Evolutionary conservation across 2,888 invertebrate species (phyloP).

Genomic region (Chrysolina haemoptera): DNA sequence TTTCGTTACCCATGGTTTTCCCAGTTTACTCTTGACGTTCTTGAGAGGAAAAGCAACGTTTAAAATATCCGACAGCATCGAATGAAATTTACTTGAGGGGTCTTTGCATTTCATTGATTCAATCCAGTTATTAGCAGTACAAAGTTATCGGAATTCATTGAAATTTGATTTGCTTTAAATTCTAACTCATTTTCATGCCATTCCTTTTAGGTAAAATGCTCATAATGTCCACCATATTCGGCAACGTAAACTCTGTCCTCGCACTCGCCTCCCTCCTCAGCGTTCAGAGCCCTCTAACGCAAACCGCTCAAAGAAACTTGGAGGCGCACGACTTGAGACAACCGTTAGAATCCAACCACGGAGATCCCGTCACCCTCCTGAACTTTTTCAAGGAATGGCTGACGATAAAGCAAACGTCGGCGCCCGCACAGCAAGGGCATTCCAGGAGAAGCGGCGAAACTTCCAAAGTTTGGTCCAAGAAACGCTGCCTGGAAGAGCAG

Average conservation of each 20-base stretch:
- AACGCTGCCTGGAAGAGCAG: conserved; percentile 95
- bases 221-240: conserved; percentile 90
- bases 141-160: too few relatives aligned
- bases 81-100: too few relatives aligned
- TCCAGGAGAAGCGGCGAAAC: conserved; percentile 56
- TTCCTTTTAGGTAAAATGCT: conserved; percentile 86
- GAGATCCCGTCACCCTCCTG: conserved; percentile 93
- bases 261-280: conserved; percentile 93
- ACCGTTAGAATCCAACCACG: conserved; percentile 92
- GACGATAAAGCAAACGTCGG: conserved; percentile 76
- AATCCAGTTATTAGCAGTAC: too few relatives aligned
- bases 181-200: background rate
- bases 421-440: conserved; percentile 50
- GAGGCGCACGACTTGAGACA: conserved; percentile 86
- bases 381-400: conserved; percentile 91
- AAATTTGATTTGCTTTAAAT: too few relatives aligned
- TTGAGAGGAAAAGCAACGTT: too few relatives aligned
- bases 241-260: conserved; percentile 89
- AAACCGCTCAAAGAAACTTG: conserved; percentile 87
- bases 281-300: conserved; percentile 94
- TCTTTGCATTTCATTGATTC: too few relatives aligned
- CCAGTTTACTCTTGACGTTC: too few relatives aligned
- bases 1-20: too few relatives aligned
- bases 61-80: too few relatives aligned
- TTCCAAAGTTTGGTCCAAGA: conserved; percentile 88